Base-by-base conservation (phyloP, 2,797 vertebrate species). In the Trachops cirrhosus region DNA sequence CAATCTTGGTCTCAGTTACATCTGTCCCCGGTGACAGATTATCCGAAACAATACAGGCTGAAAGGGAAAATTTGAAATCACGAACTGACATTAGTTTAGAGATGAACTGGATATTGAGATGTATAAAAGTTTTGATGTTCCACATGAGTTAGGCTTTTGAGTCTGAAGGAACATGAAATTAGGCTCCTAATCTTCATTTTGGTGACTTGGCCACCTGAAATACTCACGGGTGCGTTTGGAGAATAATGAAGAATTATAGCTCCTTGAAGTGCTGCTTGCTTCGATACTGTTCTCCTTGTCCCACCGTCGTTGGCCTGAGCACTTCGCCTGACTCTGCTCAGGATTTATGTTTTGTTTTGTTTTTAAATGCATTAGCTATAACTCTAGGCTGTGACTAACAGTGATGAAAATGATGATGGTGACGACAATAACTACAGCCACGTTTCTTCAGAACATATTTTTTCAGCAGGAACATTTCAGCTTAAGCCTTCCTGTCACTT, bases 61-160 rank as follows among this genome's bases (percentile, higher is more conserved):
- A 91, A 86, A 80, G 21, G 71, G 62, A 93, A 95, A 64, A n/a
- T n/a, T n/a, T 74, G 71, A 26, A 68, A 84, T 78, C 68, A 74
- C 0, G 52, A 52, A 91, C 41, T 70, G 95, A 97, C 19, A 64
- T 74, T 93, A 93, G 50, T 78, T 80, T 73, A 79, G 96, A 97
- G 70, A 90, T 96, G 64, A 96, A 71, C 50, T 94, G 16, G 0
- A 73, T 86, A 57, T 93, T 96, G 94, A 98, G 82, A 95, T 96
- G 94, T 87, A 6, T 1, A 0, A 64, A 86, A 95, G n/a, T 54
- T 92, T 90, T 73, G 67, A 95, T 96, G 74, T 85, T 86, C 80
- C n/a, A 44, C 92, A 85, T 96, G 96, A 98, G 91, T 97, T 98
- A 97, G 87, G 44, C 94, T 94, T 97, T 6, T 0, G 97, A 96